Conservation (phyloP, 1,140 invertebrate genomes). For the Octopus bimaculoides region DNA sequence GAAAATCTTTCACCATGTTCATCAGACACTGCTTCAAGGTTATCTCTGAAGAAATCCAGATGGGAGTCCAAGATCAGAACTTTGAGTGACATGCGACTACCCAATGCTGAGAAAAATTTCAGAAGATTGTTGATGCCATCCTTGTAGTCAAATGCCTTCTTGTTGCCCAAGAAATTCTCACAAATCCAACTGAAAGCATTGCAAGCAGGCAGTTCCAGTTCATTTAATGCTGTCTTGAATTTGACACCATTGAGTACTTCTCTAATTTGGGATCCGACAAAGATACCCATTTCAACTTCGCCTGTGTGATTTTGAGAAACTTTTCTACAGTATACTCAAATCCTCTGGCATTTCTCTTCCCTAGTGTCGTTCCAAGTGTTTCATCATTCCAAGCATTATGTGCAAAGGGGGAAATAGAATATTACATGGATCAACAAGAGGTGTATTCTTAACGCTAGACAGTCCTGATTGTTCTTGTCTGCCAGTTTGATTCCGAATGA, state of each 20-base stretch:
- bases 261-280: slow-evolving; percentile 7
- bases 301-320: slow-evolving; percentile 1
- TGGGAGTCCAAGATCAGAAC: neutral
- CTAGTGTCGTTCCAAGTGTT: neutral
- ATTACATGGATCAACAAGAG: neutral
- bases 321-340: neutral
- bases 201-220: neutral
- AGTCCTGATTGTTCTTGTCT: slow-evolving; percentile 1
- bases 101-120: neutral
- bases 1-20: neutral
- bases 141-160: neutral
- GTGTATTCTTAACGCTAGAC: neutral
- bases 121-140: neutral
- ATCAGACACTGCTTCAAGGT: neutral
- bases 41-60: neutral
- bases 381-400: neutral
- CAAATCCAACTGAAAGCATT: neutral
- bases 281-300: neutral
- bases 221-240: neutral
- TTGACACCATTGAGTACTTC: neutral
- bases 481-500: neutral
- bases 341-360: neutral
- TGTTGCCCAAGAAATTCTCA: slow-evolving; percentile 1
- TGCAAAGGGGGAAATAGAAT: neutral
- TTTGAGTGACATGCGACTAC: neutral